These are phyloP conservation scores for Dynastes hyllus DNA, from an alignment of 2,888 invertebrate genomes.

Conservation along the genomic window DNA sequence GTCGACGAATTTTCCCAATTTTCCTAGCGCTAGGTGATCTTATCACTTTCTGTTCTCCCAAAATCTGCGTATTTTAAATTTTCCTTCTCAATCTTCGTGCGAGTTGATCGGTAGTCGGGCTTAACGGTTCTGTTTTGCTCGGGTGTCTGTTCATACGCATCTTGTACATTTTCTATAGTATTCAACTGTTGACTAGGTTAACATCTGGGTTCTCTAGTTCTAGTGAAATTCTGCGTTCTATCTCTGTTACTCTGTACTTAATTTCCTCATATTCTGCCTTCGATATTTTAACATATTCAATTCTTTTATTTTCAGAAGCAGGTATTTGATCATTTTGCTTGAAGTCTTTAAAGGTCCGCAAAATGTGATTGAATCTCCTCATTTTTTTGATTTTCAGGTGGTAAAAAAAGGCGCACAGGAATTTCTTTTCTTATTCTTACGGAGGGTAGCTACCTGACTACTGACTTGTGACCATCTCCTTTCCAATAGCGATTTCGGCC, in stretches of 20 bases:
- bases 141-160: constrained; percentile 82
- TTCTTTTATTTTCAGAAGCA: constrained; percentile 51
- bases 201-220: constrained; percentile 73
- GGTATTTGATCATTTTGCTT: constrained; percentile 10
- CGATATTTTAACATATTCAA: constrained; percentile 81
- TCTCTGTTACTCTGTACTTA: constrained; percentile 82
- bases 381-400: constrained; percentile 65
- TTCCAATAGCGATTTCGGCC: constrained; percentile 66
- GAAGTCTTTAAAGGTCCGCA: constrained; percentile 19
- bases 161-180: constrained; percentile 79
- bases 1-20: constrained; percentile 83
- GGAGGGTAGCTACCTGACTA: constrained; percentile 67
- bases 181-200: constrained; percentile 62
- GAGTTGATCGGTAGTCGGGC: constrained; percentile 80
- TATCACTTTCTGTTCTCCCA: constrained; percentile 81
- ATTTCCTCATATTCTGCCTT: constrained; percentile 87
- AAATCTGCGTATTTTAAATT: constrained; percentile 82
- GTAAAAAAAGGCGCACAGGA: constrained; percentile 63
- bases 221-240: constrained; percentile 81
- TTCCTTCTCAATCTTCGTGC: constrained; percentile 82
- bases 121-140: constrained; percentile 80
- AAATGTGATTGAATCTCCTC: constrained; percentile 47
- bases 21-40: constrained; percentile 88
- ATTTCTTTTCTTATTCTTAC: constrained; percentile 63
- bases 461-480: constrained; percentile 75